These are phyloP conservation scores for Cyphomyrus discorhynchus DNA, from an alignment of 2,113 vertebrate species.

Conservation along the genomic window DNA sequence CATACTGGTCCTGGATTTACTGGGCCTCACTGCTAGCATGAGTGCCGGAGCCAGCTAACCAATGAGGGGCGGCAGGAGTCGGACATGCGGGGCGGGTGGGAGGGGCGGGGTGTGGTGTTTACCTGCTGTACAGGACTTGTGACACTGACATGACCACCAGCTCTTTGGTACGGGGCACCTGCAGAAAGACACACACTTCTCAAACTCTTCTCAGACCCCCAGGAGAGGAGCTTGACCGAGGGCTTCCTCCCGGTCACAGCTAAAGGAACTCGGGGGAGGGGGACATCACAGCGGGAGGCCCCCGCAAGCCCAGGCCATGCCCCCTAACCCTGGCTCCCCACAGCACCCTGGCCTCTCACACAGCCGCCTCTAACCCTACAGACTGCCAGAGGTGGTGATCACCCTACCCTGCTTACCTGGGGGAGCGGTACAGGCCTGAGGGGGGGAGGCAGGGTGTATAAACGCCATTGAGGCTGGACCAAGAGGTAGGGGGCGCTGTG, in stretches of 20 bases:
- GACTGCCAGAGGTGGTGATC: not conserved
- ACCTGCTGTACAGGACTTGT: slow-evolving; percentile 25
- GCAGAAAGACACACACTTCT: not conserved
- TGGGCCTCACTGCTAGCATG: not conserved
- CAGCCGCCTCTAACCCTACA: not conserved
- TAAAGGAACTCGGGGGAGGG: not conserved
- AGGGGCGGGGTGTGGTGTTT: not conserved
- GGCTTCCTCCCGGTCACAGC: not conserved
- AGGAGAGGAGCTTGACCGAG: not conserved
- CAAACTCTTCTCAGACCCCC: not conserved
- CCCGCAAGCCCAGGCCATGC: not conserved
- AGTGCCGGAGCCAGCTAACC: not conserved
- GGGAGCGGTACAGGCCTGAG: slow-evolving; percentile 21
- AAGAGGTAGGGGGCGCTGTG: slow-evolving; percentile 46
- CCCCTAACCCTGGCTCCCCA: not conserved
- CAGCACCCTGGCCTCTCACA: not conserved
- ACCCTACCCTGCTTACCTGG: slow-evolving; percentile 42
- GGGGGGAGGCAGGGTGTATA: slow-evolving; percentile 53
- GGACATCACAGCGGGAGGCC: not conserved
- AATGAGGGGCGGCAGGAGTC: not conserved
- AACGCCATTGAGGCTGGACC: slow-evolving; percentile 55
- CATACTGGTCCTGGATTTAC: not conserved
- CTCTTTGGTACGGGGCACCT: not conserved
- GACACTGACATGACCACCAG: slow-evolving; percentile 15
- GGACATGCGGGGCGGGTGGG: not conserved